These are phyloP conservation scores for Ceratina australensis DNA, from an alignment of 1,140 invertebrate genomes.

Conservation along the genomic window DNA sequence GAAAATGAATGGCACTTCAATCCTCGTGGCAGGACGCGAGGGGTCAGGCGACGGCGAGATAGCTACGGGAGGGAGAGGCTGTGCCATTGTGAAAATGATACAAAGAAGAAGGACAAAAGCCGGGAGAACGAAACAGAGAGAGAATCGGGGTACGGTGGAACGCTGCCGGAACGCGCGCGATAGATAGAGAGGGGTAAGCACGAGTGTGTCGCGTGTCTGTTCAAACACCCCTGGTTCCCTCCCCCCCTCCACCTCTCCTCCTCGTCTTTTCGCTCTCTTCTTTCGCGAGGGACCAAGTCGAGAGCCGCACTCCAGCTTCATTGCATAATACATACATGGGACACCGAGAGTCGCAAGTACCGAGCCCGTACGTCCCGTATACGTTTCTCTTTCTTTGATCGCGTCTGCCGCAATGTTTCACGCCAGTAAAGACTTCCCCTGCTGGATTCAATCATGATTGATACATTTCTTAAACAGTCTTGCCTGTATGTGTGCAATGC, in stretches of 20 bases:
- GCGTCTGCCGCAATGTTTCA: background rate
- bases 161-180: conserved; percentile 6
- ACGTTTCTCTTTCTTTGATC: conserved; percentile 29
- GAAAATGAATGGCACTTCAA: conserved; percentile 64
- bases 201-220: conserved; percentile 74
- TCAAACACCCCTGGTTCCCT: conserved; percentile 66
- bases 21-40: conserved; percentile 34
- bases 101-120: conserved; percentile 57
- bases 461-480: too few species aligned
- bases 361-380: conserved; percentile 6
- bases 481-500: too few species aligned
- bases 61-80: conserved; percentile 22
- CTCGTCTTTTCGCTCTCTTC: conserved; percentile 36
- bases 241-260: background rate
- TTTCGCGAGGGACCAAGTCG: conserved; percentile 35
- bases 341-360: conserved; percentile 18
- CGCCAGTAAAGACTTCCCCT: background rate
- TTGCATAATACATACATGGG: conserved; percentile 61
- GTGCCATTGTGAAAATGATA: conserved; percentile 69
- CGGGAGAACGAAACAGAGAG: conserved; percentile 18
- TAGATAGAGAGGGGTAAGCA: conserved; percentile 57
- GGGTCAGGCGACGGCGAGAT: conserved; percentile 34
- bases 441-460: too few species aligned
- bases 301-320: conserved; percentile 56
- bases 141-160: conserved; percentile 17